Evolutionary conservation across 2,797 vertebrate genomes (phyloP).

Genomic region (Rhabdophis nuchalis): DNA sequence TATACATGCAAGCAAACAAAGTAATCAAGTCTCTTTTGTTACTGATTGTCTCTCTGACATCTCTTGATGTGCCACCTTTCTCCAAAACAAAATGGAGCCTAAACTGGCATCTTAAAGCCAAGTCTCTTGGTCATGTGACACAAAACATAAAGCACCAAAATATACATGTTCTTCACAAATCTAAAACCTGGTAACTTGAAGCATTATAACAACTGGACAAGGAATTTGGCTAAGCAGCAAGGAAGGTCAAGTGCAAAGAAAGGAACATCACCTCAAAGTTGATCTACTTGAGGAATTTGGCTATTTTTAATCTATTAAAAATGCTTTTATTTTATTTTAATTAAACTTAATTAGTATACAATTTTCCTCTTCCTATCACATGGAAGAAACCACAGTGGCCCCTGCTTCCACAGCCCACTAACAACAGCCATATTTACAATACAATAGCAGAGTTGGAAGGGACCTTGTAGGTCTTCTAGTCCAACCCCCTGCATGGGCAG

Average conservation of each 20-base stretch:
- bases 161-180: neutral
- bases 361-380: neutral
- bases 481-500: too few species aligned
- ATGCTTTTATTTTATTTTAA: too few species aligned
- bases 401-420: neutral
- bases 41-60: neutral
- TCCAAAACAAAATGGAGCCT: neutral
- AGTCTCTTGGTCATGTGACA: neutral
- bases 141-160: neutral
- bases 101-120: neutral
- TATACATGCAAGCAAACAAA: neutral
- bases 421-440: neutral
- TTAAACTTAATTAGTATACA: too few species aligned
- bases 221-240: neutral
- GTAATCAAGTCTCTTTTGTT: neutral
- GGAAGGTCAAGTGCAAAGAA: neutral
- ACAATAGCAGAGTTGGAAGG: too few species aligned
- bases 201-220: neutral
- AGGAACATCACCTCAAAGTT: neutral
- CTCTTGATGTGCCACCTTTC: neutral
- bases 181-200: neutral
- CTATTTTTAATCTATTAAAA: neutral
- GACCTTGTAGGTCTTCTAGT: too few species aligned
- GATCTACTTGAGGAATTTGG: neutral
- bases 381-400: neutral